Evolutionary conservation across 2,888 invertebrate genomes (phyloP), one percentile per base, ranked within the genome.

Genomic region (Apotomis turbidana): DNA sequence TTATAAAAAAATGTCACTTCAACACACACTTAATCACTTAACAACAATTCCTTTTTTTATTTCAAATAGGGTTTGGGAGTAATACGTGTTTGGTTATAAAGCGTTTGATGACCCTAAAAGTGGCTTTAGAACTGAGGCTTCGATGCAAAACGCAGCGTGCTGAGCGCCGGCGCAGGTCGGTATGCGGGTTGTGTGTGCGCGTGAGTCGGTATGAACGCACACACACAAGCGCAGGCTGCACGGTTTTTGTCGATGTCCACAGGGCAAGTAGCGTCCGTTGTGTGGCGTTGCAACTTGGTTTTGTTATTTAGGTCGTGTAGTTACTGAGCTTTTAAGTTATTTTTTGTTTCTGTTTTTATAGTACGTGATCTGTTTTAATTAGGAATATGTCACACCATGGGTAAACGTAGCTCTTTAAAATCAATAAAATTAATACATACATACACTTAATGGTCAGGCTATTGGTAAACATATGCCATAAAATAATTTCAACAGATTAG

Each of bases 171-270:
- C 89, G 90, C 81, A 81, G 82, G 78, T 85, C 87, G 92, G 91
- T 91, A 92, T 92, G 92, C 90, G 90, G 72, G 54, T 69, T 70
- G 3, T 81, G 83, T 88, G 85, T 87, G 90, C 75, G 87, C 79
- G 81, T 44, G 72, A 77, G 74, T 78, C 52, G 70, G 77, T 74
- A 81, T 72, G 71, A 80, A 78, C 85, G 80, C 90, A 87, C 85
- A 84, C 83, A 75, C 12, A 54, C 52, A 61, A 55, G 73, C 63
- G 78, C 81, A 88, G 87, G 88, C 89, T 90, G 91, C 91, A 91
- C 88, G 91, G 91, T 93, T 93, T 93, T 93, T 93, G 92, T 93
- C 88, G 89, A 93, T 93, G 92, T 92, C 93, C 93, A 92, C 91
- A 85, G 93, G 93, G 93, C 93, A 93, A 90, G 88, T 91, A 91